Conservation (phyloP, 1,140 invertebrate species). For the Varroa destructor region DNA sequence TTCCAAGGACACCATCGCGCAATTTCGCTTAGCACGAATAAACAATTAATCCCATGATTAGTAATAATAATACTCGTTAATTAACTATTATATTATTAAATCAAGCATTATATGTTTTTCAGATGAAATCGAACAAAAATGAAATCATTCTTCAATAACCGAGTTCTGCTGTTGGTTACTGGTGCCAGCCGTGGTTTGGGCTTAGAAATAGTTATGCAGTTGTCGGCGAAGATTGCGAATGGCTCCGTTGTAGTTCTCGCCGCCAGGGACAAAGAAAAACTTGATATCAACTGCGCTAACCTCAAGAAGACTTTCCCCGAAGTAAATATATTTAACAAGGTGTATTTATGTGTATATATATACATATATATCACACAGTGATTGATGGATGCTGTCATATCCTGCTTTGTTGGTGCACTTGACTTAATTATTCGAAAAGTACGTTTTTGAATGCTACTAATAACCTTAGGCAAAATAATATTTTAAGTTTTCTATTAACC, state of each 20-base stretch:
- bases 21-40: too few species aligned
- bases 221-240: neutral
- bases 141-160: neutral
- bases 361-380: too few species aligned
- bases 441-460: neutral
- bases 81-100: too few species aligned
- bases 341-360: too few species aligned
- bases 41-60: too few species aligned
- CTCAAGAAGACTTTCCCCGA: constrained; percentile 5
- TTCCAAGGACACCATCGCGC: too few species aligned
- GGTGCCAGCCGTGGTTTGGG: neutral
- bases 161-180: constrained; percentile 5
- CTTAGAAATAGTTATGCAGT: neutral
- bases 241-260: neutral
- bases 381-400: too few species aligned
- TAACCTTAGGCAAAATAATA: neutral
- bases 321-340: neutral
- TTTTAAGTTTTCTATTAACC: neutral
- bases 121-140: neutral
- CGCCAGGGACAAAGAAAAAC: constrained; percentile 6
- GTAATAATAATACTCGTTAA: too few species aligned
- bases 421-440: too few species aligned
- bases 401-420: too few species aligned
- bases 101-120: too few species aligned
- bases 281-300: neutral